phyloP scores from a whole-genome alignment of 1,140 invertebrate genomes.

The Drosophila tristis region DNA sequence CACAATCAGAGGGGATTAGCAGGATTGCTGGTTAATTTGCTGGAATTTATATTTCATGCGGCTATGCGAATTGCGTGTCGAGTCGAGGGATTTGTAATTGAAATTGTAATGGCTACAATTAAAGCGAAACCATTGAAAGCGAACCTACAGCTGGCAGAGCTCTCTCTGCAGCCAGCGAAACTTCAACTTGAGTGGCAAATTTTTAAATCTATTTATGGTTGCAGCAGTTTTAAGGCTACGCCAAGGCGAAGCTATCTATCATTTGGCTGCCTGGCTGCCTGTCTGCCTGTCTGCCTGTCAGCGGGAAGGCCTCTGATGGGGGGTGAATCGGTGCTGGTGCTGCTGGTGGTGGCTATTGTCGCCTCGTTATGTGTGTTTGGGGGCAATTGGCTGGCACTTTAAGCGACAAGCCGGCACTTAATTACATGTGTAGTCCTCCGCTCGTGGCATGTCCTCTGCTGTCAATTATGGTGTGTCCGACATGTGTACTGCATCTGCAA shows the following conservation, averaged over 20 bases:
- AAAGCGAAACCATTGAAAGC: too few species aligned
- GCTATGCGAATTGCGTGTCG: constrained; percentile 15
- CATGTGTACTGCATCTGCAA: constrained; percentile 53
- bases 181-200: too few species aligned
- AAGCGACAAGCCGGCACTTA: constrained; percentile 65
- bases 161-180: too few species aligned
- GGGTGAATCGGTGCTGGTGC: too few species aligned
- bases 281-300: too few species aligned
- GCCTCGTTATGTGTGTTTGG: constrained; percentile 50
- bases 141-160: too few species aligned
- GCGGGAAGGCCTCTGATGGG: too few species aligned
- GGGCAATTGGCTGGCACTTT: constrained; percentile 63
- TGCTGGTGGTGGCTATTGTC: constrained; percentile 24
- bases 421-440: constrained; percentile 64
- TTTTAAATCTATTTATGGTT: too few species aligned
- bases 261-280: too few species aligned
- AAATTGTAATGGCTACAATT: constrained; percentile 21
- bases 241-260: too few species aligned
- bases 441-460: constrained; percentile 48
- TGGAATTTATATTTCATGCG: constrained; percentile 35
- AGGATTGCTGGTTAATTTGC: constrained; percentile 9
- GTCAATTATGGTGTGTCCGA: constrained; percentile 75
- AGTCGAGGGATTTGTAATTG: constrained; percentile 7
- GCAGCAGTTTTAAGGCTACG: too few species aligned
- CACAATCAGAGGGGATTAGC: constrained; percentile 2